These are phyloP conservation scores for Porites lutea DNA, from an alignment of 64 coral and sea anemone species.

Conservation along the genomic window DNA sequence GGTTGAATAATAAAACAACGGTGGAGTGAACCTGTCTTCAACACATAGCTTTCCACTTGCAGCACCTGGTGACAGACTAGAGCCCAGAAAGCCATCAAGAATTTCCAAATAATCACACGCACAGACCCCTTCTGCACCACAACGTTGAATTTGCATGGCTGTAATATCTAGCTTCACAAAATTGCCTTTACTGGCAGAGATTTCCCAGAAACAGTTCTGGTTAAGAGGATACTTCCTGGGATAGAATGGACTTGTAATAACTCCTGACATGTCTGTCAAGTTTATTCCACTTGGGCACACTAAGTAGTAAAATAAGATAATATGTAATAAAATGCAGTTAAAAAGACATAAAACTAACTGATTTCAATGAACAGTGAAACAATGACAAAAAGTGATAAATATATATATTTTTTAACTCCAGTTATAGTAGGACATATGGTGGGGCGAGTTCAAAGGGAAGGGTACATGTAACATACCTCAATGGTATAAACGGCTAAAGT, in stretches of 20 bases:
- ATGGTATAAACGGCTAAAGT: too few species aligned
- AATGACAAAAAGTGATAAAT: too few species aligned
- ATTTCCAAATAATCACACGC: neutral
- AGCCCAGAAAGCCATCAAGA: neutral
- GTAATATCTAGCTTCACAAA: neutral
- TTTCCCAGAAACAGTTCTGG: neutral
- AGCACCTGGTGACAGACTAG: too few species aligned
- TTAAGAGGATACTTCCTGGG: neutral
- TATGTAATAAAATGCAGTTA: too few species aligned
- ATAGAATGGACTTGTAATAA: constrained; percentile 24
- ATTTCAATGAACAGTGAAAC: too few species aligned
- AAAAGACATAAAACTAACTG: too few species aligned
- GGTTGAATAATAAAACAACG: neutral
- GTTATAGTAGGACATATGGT: too few species aligned
- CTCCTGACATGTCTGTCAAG: neutral
- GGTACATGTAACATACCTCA: too few species aligned
- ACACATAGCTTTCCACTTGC: neutral
- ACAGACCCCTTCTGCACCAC: neutral
- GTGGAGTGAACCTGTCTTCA: neutral
- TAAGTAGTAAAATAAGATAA: neutral
- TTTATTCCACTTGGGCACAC: neutral
- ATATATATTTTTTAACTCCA: too few species aligned
- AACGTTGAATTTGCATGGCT: neutral
- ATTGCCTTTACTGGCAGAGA: neutral
- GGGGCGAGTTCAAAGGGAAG: too few species aligned